Evolutionary conservation across 2,113 vertebrate species (phyloP).

Genomic region (Zeus faber): DNA sequence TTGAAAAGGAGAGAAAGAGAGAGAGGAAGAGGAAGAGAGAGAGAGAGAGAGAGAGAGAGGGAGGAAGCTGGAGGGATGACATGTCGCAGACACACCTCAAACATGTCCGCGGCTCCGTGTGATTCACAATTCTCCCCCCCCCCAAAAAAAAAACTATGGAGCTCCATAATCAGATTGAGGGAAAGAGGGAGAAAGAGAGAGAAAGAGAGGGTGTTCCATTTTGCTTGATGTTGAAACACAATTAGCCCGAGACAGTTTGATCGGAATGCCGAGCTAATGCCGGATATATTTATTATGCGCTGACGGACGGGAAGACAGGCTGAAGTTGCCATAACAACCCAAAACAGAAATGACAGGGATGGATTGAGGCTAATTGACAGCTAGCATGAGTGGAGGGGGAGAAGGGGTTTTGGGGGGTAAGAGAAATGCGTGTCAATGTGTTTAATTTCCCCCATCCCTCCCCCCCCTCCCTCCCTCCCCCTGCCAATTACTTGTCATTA

Average conservation of each 20-base stretch:
- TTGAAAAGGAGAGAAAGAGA: too few relatives aligned
- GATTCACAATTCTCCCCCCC: too few relatives aligned
- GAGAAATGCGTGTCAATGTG: conserved; percentile 32
- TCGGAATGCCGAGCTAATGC: neutral
- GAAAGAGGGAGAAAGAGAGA: conserved; percentile 15
- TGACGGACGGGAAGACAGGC: conserved; percentile 52
- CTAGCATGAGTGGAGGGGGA: conserved; percentile 26
- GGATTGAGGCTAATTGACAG: conserved; percentile 74
- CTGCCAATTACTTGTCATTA: conserved; percentile 66
- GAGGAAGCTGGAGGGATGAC: conserved; percentile 30
- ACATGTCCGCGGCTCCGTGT: conserved; percentile 39
- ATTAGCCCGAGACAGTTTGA: conserved; percentile 42
- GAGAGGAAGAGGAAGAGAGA: too few relatives aligned
- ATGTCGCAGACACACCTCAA: conserved; percentile 39
- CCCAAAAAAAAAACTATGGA: neutral
- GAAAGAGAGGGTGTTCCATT: conserved; percentile 16
- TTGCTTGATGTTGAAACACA: conserved; percentile 46
- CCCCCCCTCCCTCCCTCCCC: too few relatives aligned
- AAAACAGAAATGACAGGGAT: conserved; percentile 51
- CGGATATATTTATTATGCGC: conserved; percentile 52
- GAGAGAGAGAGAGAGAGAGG: too few relatives aligned
- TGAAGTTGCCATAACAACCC: conserved; percentile 52
- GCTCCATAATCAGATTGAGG: conserved; percentile 20
- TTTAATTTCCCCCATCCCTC: conserved; percentile 49
- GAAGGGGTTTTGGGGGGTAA: neutral